These are phyloP conservation scores for Dendrolimus kikuchii DNA, from an alignment of 1,140 invertebrate genomes.

Conservation along the genomic window DNA sequence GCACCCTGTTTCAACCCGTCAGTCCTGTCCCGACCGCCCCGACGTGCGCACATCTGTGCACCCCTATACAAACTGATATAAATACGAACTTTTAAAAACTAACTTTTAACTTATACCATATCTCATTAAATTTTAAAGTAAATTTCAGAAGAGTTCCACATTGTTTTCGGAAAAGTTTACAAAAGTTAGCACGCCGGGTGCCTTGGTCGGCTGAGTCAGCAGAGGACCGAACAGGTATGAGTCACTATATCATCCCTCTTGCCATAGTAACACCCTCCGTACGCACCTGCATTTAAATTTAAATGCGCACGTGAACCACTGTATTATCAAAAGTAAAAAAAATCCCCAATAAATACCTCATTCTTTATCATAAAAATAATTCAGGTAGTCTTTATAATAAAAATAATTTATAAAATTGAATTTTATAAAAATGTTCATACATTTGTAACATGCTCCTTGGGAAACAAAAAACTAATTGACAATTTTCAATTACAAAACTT, in stretches of 20 bases:
- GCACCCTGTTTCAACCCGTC: constrained; percentile 38
- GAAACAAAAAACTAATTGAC: too few relatives aligned
- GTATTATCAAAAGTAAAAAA: too few relatives aligned
- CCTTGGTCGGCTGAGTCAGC: constrained; percentile 57
- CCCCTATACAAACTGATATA: constrained; percentile 36
- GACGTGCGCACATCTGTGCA: constrained; percentile 57
- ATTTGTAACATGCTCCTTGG: too few relatives aligned
- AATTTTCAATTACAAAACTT: too few relatives aligned
- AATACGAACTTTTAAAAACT: constrained; percentile 20
- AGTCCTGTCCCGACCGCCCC: constrained; percentile 54
- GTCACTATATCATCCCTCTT: constrained; percentile 44
- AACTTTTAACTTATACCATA: constrained; percentile 10
- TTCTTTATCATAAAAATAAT: too few relatives aligned
- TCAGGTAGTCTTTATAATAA: too few relatives aligned
- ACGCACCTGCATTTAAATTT: constrained; percentile 28
- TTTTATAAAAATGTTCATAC: too few relatives aligned
- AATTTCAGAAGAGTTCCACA: constrained; percentile 4
- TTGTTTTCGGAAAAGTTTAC: constrained; percentile 11
- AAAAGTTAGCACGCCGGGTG: constrained; percentile 31
- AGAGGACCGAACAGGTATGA: constrained; percentile 55
- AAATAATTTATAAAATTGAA: too few relatives aligned
- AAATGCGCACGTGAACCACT: not conserved
- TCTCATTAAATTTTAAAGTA: constrained; percentile 8
- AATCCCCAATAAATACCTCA: too few relatives aligned
- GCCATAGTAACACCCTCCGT: constrained; percentile 61